Evolutionary conservation across 2,888 invertebrate genomes (phyloP).

Genomic region (Cordilura impudica): DNA sequence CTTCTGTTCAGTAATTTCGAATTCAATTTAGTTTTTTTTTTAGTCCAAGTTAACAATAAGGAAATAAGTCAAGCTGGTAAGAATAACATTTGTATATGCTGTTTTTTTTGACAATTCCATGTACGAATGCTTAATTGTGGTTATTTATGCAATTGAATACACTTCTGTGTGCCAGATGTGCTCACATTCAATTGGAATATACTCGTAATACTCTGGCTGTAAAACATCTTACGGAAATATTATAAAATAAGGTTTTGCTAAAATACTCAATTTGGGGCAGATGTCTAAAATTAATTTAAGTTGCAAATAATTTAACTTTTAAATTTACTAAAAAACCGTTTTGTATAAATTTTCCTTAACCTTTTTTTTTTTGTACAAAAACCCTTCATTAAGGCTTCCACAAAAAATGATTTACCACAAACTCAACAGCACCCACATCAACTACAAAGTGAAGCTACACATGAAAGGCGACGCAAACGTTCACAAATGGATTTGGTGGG

Average conservation of each 20-base stretch:
- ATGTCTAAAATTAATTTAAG: neutral
- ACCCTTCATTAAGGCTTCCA: slow-evolving; percentile 42
- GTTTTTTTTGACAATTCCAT: neutral
- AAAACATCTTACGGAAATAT: neutral
- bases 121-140: neutral
- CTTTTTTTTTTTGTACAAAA: no score
- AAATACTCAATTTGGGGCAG: neutral
- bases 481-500: slow-evolving; percentile 68
- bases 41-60: neutral
- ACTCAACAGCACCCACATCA: slow-evolving; percentile 29
- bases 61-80: neutral
- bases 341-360: no score
- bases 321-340: no score
- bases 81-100: neutral
- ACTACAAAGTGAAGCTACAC: slow-evolving; percentile 32
- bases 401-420: slow-evolving; percentile 22
- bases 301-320: no score
- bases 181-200: neutral
- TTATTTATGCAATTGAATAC: neutral
- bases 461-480: slow-evolving; percentile 70
- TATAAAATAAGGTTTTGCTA: neutral
- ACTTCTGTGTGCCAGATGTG: neutral
- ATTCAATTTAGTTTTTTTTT: neutral
- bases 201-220: neutral
- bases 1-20: neutral